Evolutionary conservation across 2,888 invertebrate species (phyloP).

Genomic region (Apoderus coryli): DNA sequence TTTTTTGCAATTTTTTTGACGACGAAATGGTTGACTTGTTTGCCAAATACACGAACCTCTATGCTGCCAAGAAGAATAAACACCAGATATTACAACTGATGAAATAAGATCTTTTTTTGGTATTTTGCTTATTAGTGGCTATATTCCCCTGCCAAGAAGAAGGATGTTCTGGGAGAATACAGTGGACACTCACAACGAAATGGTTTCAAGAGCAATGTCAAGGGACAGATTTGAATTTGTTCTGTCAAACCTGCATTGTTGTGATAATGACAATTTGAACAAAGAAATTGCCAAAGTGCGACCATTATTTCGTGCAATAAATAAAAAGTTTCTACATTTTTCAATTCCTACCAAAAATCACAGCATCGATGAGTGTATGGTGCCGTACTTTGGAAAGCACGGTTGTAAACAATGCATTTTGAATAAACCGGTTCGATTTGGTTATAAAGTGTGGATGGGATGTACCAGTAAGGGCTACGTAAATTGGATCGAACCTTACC

Average conservation of each 20-base stretch:
- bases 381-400: slow-evolving; percentile 26
- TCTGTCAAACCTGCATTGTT: slow-evolving; percentile 19
- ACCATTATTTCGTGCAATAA: slow-evolving; percentile 16
- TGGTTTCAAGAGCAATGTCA: slow-evolving; percentile 14
- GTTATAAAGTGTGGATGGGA: slow-evolving; percentile 22
- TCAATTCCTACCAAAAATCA: slow-evolving; percentile 19
- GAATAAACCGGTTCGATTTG: slow-evolving; percentile 20
- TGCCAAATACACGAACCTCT: background rate
- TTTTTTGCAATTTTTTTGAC: slow-evolving; percentile 1
- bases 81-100: background rate
- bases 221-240: slow-evolving; percentile 21
- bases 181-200: slow-evolving; percentile 10
- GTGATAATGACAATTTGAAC: slow-evolving; percentile 2
- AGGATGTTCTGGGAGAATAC: slow-evolving; percentile 4
- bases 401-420: slow-evolving; percentile 22
- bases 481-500: slow-evolving; percentile 19
- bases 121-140: too few relatives aligned
- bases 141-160: background rate
- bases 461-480: slow-evolving; percentile 18
- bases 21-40: slow-evolving; percentile 4
- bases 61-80: slow-evolving; percentile 2
- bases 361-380: slow-evolving; percentile 26
- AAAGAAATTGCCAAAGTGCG: slow-evolving; percentile 16
- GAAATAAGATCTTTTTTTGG: background rate
- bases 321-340: slow-evolving; percentile 18